Base-by-base conservation (phyloP, 2,888 invertebrate species). In the Limenitis camilla region DNA sequence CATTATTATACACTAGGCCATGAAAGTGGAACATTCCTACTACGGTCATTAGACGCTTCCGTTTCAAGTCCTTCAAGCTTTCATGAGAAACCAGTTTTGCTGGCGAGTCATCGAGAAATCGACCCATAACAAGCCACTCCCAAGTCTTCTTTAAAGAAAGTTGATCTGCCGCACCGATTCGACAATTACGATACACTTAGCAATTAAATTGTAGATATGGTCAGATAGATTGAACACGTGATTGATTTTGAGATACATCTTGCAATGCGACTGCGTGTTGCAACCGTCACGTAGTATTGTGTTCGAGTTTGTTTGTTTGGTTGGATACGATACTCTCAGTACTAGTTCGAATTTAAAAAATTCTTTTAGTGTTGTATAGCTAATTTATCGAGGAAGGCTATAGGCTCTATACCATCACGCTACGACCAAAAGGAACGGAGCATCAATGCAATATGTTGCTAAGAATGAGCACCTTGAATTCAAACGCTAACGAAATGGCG, bases 101-200 rank as follows among this genome's bases (percentile, higher is more conserved):
- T 68, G 64, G 68, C 78, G 65, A 78, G 79, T 78, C 80, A 79
- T 76, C 76, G 81, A 74, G 84, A 84, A 83, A 85, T 80, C 81
- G 75, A 74, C 69, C 75, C 72, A 60, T 46, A 52, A 55, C 46
- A 38, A 33, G 67, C 74, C 72, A 65, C 66, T 59, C 62, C 62
- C 61, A 49, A 56, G 49, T 55, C 55, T 56, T 57, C 61, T 61
- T 56, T 57, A 55, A 63, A 62, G 66, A 66, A 66, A 66, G 64
- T 61, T 59, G 66, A 59, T 55, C 62, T 50, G 45, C 54, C 51
- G 57, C 52, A 56, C 45, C 44, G 45, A 51, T 50, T 53, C 42
- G 49, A 48, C 52, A 58, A 60, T 62, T 60, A 59, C 58, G 38
- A 55, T 57, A 57, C 36, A 55, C 52, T 57, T 57, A 45, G 11